Percentiles rank a stretch among this genome's conserved stretches.
These are phyloP conservation scores for Coenonympha arcania DNA, from an alignment of 2,888 invertebrate species.

Conservation along the genomic window DNA sequence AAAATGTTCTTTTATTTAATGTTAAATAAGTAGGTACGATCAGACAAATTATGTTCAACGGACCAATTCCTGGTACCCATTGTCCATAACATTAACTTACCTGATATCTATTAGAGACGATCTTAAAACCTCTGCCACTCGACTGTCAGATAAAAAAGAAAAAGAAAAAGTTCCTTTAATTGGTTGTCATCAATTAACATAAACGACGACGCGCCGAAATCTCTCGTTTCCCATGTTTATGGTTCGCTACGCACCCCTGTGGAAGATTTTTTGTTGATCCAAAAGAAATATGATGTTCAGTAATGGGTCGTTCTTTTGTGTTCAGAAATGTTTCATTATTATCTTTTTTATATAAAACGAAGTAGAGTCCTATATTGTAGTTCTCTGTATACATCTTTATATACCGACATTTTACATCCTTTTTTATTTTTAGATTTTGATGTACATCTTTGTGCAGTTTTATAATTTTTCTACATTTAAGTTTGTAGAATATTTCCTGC, in stretches of 20 bases:
- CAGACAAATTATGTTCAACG: not conserved
- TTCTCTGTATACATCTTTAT: no score
- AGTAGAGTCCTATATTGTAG: not conserved
- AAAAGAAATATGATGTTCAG: conserved; percentile 8
- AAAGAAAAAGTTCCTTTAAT: conserved; percentile 18
- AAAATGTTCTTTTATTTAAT: no score
- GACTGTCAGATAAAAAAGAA: conserved; percentile 15
- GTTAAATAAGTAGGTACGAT: not conserved
- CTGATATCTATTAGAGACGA: conserved; percentile 21
- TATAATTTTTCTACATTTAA: no score
- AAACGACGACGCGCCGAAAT: conserved; percentile 20
- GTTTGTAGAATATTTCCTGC: no score
- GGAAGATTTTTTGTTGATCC: conserved; percentile 11
- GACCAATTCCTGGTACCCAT: conserved; percentile 16
- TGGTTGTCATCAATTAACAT: conserved; percentile 27
- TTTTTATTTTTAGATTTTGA: not conserved
- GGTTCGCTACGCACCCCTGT: conserved; percentile 30
- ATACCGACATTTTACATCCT: no score
- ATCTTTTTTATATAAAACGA: conserved; percentile 1
- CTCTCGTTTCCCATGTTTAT: conserved; percentile 25
- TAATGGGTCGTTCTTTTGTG: conserved; percentile 3
- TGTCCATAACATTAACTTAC: conserved; percentile 19
- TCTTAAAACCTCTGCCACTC: conserved; percentile 20
- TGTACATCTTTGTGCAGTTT: no score
- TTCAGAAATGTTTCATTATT: not conserved